Conservation (phyloP, 2,797 vertebrate genomes). For the Carcharodon carcharias region DNA sequence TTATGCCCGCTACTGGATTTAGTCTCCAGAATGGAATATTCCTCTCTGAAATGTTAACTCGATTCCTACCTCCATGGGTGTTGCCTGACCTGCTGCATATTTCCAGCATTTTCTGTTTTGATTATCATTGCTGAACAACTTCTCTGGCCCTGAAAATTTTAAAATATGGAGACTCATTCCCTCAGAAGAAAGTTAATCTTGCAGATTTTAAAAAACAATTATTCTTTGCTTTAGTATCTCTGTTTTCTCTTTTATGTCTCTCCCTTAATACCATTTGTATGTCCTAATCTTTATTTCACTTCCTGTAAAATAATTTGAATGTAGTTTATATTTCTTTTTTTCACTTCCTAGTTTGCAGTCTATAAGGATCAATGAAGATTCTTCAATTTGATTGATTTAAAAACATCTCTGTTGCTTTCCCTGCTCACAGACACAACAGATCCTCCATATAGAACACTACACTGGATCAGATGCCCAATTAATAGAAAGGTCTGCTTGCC, state of each 20-base stretch:
- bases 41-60: background rate
- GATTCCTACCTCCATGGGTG: background rate
- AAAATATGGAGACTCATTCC: too few species aligned
- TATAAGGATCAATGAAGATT: background rate
- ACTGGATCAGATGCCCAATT: background rate
- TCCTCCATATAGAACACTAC: background rate
- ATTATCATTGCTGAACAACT: background rate
- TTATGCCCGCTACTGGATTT: too few species aligned
- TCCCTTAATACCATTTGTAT: too few species aligned
- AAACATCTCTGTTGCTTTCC: too few species aligned
- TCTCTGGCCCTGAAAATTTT: background rate
- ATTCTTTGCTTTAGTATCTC: too few species aligned
- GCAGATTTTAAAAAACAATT: too few species aligned
- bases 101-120: background rate
- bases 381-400: background rate
- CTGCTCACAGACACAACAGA: background rate
- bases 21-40: too few species aligned
- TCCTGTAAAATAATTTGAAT: background rate
- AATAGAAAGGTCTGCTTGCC: too few species aligned
- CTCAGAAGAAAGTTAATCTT: too few species aligned
- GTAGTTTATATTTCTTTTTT: background rate
- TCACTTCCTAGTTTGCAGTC: background rate
- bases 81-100: background rate
- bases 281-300: background rate
- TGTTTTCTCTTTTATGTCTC: too few species aligned